phyloP scores from a whole-genome alignment of 1,140 invertebrate genomes.

The Zaprionus ornatus region DNA sequence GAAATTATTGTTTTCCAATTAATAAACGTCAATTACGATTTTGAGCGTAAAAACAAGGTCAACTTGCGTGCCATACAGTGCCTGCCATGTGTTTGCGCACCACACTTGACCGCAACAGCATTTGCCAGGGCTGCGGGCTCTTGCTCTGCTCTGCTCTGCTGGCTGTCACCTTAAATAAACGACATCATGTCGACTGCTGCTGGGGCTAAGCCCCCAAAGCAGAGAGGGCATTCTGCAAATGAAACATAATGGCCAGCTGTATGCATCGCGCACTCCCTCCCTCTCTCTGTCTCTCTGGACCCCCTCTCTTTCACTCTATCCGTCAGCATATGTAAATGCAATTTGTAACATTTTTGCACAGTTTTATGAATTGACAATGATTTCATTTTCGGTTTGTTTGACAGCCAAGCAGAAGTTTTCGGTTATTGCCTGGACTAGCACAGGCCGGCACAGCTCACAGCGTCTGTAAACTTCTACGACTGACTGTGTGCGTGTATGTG shows the following conservation, averaged over 20 bases:
- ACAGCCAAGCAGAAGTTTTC: slow-evolving; percentile 51
- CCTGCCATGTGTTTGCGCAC: slow-evolving; percentile 70
- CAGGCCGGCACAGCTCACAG: neutral
- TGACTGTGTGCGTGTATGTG: slow-evolving; percentile 27
- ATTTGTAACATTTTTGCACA: slow-evolving; percentile 77
- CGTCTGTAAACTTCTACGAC: slow-evolving; percentile 59
- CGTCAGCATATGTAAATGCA: slow-evolving; percentile 76
- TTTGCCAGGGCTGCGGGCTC: slow-evolving; percentile 1
- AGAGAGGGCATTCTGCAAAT: slow-evolving; percentile 64
- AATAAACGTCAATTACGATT: slow-evolving; percentile 81
- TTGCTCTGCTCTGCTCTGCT: slow-evolving; percentile 26
- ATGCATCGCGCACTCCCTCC: neutral
- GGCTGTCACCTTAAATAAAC: slow-evolving; percentile 81
- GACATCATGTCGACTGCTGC: slow-evolving; percentile 58
- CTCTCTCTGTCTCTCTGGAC: neutral
- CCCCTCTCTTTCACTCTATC: slow-evolving; percentile 7
- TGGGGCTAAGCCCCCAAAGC: slow-evolving; percentile 63
- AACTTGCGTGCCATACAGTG: slow-evolving; percentile 43
- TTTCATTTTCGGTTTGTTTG: slow-evolving; percentile 79
- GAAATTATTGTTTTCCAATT: slow-evolving; percentile 83
- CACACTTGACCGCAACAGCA: slow-evolving; percentile 65
- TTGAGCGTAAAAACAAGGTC: slow-evolving; percentile 68
- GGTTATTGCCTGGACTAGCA: slow-evolving; percentile 9
- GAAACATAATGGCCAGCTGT: slow-evolving; percentile 67
- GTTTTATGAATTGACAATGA: slow-evolving; percentile 82